These are phyloP conservation scores for Lithophane ornitopus DNA, from an alignment of 2,888 invertebrate species.

Conservation along the genomic window DNA sequence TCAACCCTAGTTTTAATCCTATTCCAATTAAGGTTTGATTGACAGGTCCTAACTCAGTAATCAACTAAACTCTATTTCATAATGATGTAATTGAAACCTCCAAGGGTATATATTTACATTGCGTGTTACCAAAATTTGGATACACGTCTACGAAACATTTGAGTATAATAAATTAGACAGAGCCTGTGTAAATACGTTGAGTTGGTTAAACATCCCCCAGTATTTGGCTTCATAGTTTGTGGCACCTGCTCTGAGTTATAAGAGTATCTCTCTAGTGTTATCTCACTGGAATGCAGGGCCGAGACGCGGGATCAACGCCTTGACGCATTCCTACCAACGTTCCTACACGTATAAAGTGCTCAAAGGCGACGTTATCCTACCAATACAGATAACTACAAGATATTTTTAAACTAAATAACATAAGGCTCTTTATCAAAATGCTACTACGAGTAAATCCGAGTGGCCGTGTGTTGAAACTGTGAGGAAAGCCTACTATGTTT, in stretches of 20 bases:
- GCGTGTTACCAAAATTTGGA: conserved; percentile 67
- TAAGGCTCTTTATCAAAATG: conserved; percentile 55
- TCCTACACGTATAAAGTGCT: conserved; percentile 68
- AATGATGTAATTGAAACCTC: conserved; percentile 36
- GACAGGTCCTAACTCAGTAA: conserved; percentile 15
- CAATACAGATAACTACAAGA: conserved; percentile 61
- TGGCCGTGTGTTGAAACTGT: conserved; percentile 44
- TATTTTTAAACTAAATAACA: conserved; percentile 71
- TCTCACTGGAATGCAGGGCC: conserved; percentile 77
- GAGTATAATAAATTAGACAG: conserved; percentile 75
- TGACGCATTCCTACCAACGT: conserved; percentile 72
- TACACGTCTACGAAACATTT: conserved; percentile 69
- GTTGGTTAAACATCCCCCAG: conserved; percentile 76
- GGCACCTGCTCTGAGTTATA: conserved; percentile 71
- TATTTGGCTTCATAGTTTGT: conserved; percentile 75
- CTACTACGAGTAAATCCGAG: conserved; percentile 55
- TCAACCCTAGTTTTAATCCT: conserved; percentile 1
- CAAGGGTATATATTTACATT: conserved; percentile 62
- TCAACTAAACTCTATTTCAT: conserved; percentile 22
- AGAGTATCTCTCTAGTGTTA: conserved; percentile 70
- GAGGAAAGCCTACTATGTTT: conserved; percentile 53
- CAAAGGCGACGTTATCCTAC: conserved; percentile 63
- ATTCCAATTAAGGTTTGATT: conserved; percentile 8
- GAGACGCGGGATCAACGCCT: conserved; percentile 73
- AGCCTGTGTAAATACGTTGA: conserved; percentile 77